Percentiles rank a stretch among this genome's conserved stretches.
These are phyloP conservation scores for Stenolophus ochropezus DNA, from an alignment of 2,888 invertebrate species.

Conservation along the genomic window DNA sequence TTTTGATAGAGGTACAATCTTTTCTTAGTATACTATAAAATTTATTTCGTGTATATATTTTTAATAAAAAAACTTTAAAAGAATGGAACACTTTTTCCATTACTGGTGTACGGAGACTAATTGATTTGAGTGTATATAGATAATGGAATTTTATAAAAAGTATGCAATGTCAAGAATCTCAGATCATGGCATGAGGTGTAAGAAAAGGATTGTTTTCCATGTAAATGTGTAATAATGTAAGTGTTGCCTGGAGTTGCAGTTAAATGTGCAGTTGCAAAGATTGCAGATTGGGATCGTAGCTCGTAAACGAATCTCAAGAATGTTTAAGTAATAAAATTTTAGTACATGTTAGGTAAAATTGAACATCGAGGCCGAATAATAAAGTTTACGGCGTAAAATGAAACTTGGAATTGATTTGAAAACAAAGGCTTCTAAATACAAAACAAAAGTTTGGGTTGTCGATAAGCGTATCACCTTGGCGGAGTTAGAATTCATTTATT, in stretches of 20 bases:
- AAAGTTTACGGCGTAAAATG: constrained; percentile 23
- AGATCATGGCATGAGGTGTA: background rate
- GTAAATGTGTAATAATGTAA: background rate
- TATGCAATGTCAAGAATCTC: background rate
- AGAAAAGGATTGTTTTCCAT: background rate
- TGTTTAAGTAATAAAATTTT: background rate
- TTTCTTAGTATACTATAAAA: too few species aligned
- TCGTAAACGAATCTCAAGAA: background rate
- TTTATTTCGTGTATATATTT: too few species aligned
- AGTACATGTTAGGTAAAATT: constrained; percentile 20
- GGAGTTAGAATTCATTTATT: constrained; percentile 36
- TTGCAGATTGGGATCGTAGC: background rate
- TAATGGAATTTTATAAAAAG: too few species aligned
- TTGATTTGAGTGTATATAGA: too few species aligned
- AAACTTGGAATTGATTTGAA: constrained; percentile 41
- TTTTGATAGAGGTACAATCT: too few species aligned
- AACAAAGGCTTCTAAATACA: constrained; percentile 23
- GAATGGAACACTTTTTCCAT: too few species aligned
- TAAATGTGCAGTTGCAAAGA: background rate
- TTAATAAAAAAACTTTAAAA: too few species aligned
- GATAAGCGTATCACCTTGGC: constrained; percentile 36
- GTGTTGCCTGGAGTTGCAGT: background rate
- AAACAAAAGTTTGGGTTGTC: constrained; percentile 38
- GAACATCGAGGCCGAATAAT: background rate
- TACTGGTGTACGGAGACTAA: too few species aligned